Conservation (phyloP, 2,113 vertebrate genomes). For the Zapornia atra region DNA sequence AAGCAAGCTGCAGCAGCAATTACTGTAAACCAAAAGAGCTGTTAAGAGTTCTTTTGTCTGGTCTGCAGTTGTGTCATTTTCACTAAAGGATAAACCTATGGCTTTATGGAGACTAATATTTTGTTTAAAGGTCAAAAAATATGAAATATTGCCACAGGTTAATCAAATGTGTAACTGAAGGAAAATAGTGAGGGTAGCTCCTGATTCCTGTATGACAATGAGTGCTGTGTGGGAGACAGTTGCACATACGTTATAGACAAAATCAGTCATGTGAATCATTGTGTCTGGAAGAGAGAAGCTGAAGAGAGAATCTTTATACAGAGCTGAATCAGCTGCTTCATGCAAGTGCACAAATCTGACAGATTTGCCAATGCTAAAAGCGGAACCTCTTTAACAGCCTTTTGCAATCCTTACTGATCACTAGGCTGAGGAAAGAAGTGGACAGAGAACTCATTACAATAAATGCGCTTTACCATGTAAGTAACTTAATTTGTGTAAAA, state of each 20-base stretch:
- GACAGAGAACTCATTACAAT: background rate
- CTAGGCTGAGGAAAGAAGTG: background rate
- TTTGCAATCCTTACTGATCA: background rate
- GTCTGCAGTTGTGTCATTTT: background rate
- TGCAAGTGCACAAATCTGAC: background rate
- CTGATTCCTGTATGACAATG: background rate
- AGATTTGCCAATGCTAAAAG: background rate
- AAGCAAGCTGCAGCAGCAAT: constrained; percentile 4
- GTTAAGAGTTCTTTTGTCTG: background rate
- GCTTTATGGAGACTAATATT: constrained; percentile 27
- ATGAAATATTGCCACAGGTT: constrained; percentile 19
- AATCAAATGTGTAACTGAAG: background rate
- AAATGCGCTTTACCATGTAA: background rate
- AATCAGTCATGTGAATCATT: background rate
- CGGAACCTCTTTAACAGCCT: background rate
- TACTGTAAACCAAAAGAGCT: background rate
- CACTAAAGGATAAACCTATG: constrained; percentile 6
- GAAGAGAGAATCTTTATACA: background rate
- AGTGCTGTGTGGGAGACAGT: background rate
- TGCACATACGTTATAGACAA: background rate
- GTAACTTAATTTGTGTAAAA: constrained; percentile 17
- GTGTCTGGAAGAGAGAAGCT: background rate
- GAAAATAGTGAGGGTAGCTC: background rate
- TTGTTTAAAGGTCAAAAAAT: constrained; percentile 43
- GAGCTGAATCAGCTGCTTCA: constrained; percentile 28